A percentile compares a stretch with the other conserved stretches of the same genome.
phyloP scores from a whole-genome alignment of 2,113 vertebrate genomes.

The Petromus typicus region DNA sequence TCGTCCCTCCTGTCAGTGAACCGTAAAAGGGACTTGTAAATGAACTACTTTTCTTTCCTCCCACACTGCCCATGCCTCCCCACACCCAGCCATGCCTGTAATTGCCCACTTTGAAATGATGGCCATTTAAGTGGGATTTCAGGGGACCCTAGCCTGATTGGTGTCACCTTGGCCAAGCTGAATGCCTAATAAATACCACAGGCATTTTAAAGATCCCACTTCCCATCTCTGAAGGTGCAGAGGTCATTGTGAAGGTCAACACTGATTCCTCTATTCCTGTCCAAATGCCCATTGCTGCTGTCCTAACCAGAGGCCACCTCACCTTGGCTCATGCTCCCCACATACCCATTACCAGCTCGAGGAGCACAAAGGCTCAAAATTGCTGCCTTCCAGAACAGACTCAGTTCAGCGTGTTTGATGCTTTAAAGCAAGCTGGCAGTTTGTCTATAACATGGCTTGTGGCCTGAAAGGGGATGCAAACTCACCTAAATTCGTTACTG shows the following conservation, averaged over 20 bases:
- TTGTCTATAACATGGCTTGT: constrained; percentile 63
- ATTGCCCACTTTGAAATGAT: constrained; percentile 17
- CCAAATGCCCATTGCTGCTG: background rate
- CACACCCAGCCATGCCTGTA: background rate
- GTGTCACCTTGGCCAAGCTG: background rate
- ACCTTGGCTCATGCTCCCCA: background rate
- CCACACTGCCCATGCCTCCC: background rate
- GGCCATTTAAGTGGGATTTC: constrained; percentile 25
- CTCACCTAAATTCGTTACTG: background rate
- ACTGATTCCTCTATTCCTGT: background rate
- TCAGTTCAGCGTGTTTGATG: constrained; percentile 58
- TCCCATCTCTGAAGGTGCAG: background rate
- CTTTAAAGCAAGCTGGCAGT: constrained; percentile 64
- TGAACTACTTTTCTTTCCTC: background rate
- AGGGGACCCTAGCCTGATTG: background rate
- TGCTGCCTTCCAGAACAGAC: constrained; percentile 10
- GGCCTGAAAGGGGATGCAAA: constrained; percentile 55
- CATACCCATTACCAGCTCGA: constrained; percentile 27
- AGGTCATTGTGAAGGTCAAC: constrained; percentile 46
- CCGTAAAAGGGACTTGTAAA: background rate
- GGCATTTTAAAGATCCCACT: background rate
- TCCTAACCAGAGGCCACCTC: constrained; percentile 26
- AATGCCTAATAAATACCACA: background rate
- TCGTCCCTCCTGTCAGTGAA: background rate
- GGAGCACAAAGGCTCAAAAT: constrained; percentile 15